phyloP scores from a whole-genome alignment of 1,140 invertebrate species.

The Pomacea maculata region DNA sequence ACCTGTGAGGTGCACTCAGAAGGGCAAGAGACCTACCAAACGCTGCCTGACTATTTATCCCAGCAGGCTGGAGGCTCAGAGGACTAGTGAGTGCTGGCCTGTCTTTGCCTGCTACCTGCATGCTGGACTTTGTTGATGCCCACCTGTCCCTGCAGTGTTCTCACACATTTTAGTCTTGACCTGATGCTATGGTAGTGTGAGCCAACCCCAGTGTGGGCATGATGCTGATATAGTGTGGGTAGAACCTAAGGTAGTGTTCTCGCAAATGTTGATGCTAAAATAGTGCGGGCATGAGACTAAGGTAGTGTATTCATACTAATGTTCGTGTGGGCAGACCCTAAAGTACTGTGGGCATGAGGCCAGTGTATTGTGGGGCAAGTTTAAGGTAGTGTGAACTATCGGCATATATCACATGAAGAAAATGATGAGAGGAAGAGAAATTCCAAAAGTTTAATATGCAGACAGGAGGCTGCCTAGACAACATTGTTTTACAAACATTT shows the following conservation, averaged over 20 bases:
- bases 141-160: background rate
- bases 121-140: background rate
- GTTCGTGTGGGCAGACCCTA: no score
- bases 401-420: no score
- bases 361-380: no score
- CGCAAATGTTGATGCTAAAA: no score
- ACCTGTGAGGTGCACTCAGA: background rate
- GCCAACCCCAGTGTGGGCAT: background rate
- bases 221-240: background rate
- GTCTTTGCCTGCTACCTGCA: conserved; percentile 6
- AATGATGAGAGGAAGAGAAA: no score
- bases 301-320: no score
- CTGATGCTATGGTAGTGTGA: background rate
- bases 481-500: no score
- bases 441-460: no score
- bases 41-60: conserved; percentile 11
- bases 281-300: no score
- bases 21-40: background rate
- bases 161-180: background rate
- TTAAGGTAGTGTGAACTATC: no score
- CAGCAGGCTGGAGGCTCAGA: conserved; percentile 4
- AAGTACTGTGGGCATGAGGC: no score
- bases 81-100: conserved; percentile 11
- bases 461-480: no score
- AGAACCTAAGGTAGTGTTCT: background rate